Evolutionary conservation across 53 echinoderm and acorn worm genomes (phyloP).

Genomic region (Astropecten irregularis): DNA sequence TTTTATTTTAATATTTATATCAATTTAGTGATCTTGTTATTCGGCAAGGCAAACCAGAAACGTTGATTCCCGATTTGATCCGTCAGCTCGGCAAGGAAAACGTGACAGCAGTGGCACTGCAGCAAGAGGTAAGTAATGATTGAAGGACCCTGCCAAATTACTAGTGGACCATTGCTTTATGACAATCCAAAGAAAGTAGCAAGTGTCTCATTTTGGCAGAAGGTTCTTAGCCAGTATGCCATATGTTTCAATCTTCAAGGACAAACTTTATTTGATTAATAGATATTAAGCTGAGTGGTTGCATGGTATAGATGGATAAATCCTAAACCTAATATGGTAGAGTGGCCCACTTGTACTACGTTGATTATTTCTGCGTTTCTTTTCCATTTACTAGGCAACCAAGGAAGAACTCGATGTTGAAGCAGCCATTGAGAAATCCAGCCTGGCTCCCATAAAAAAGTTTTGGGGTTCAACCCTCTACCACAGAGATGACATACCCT

Average conservation of each 20-base stretch:
- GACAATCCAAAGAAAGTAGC: not conserved
- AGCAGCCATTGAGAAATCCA: constrained; percentile 53
- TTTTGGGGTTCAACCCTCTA: constrained; percentile 88
- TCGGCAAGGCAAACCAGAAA: constrained; percentile 71
- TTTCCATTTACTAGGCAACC: constrained; percentile 54
- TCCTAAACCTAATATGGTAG: too few species aligned
- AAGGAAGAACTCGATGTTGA: constrained; percentile 83
- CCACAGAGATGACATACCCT: constrained; percentile 81
- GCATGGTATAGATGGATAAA: too few species aligned
- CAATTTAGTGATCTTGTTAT: constrained; percentile 68
- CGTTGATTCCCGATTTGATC: constrained; percentile 69
- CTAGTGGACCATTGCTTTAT: not conserved
- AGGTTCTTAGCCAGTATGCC: too few species aligned
- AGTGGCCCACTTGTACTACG: too few species aligned
- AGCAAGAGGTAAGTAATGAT: constrained; percentile 89
- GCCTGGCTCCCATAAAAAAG: constrained; percentile 69
- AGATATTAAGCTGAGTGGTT: too few species aligned
- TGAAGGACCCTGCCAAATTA: not conserved
- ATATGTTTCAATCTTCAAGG: too few species aligned
- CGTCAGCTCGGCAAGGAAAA: constrained; percentile 64
- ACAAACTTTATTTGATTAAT: too few species aligned
- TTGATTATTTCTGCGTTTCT: too few species aligned
- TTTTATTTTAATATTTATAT: not conserved
- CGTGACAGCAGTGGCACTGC: constrained; percentile 72
- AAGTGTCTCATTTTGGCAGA: not conserved